Evolutionary conservation across 2,113 vertebrate species (phyloP).

Genomic region (Cinclus cinclus): DNA sequence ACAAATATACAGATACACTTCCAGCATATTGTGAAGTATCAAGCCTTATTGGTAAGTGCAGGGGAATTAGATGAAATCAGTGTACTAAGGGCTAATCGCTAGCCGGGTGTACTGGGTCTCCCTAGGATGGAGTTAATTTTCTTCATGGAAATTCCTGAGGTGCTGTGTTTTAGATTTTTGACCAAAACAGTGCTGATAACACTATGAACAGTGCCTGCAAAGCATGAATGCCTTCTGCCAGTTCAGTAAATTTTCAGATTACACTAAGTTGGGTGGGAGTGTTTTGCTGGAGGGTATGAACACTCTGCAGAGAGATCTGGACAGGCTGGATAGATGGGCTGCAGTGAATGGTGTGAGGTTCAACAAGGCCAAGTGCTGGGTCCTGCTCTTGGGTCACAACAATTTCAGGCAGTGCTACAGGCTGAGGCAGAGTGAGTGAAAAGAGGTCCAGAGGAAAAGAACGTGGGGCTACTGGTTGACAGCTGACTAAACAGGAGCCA

Average conservation of each 20-base stretch:
- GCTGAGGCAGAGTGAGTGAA: background rate
- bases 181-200: background rate
- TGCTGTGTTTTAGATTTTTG: background rate
- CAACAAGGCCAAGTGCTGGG: accelerated
- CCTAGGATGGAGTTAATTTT: background rate
- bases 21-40: background rate
- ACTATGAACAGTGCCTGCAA: background rate
- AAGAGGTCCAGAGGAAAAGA: background rate
- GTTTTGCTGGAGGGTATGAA: background rate
- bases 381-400: background rate
- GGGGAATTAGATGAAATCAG: background rate
- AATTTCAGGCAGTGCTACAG: background rate
- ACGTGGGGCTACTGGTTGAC: accelerated
- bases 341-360: accelerated
- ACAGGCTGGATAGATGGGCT: too few species aligned
- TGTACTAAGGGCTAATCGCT: background rate
- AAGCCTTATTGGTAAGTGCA: background rate
- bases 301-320: background rate
- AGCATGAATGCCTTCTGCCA: accelerated
- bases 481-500: background rate
- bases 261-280: background rate
- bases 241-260: background rate
- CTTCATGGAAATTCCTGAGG: background rate
- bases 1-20: background rate
- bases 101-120: background rate